These are phyloP conservation scores for Mesocricetus auratus DNA, from an alignment of 2,113 vertebrate genomes.

Conservation along the genomic window DNA sequence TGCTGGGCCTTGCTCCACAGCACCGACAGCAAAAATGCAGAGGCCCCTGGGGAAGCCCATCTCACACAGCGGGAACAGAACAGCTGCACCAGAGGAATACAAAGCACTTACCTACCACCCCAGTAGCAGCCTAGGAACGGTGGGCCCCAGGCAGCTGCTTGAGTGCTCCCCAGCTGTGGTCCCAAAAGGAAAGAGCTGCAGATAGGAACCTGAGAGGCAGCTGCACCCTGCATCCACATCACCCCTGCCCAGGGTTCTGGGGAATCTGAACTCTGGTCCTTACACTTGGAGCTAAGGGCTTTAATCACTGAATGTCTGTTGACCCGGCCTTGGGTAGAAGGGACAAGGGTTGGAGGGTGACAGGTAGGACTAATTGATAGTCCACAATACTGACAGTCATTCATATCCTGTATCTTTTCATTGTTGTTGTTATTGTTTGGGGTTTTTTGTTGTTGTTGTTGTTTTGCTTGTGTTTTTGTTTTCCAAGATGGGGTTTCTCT, in stretches of 20 bases:
- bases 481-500: too few relatives aligned
- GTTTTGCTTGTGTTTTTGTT: too few relatives aligned
- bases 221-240: accelerated
- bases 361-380: background rate
- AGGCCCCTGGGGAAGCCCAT: background rate
- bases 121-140: accelerated
- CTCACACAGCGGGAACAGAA: background rate
- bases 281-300: background rate
- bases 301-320: background rate
- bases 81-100: accelerated
- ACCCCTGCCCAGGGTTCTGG: accelerated
- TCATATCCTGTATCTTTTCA: too few relatives aligned
- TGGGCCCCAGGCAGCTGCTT: accelerated
- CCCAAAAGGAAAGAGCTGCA: accelerated
- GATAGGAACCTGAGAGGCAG: accelerated
- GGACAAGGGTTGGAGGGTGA: background rate
- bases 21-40: accelerated
- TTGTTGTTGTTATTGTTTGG: too few relatives aligned
- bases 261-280: background rate
- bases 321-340: background rate
- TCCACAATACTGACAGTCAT: background rate
- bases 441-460: too few relatives aligned
- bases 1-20: accelerated
- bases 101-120: background rate
- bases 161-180: background rate